Evolutionary conservation across 2,888 invertebrate species (phyloP).

Genomic region (Hemicrepidius hirtus): DNA sequence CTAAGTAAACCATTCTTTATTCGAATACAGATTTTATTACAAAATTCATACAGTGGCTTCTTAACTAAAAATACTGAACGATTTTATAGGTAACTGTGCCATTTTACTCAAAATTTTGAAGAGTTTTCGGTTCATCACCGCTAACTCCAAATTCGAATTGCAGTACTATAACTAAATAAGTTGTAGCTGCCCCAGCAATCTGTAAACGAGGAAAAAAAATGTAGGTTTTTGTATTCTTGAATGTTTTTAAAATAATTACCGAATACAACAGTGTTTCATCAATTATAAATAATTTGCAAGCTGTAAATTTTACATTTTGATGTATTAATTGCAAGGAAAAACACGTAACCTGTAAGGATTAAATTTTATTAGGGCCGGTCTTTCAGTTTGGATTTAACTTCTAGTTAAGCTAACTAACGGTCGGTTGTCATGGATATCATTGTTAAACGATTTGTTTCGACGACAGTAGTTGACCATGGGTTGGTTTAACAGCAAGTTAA

Average conservation of each 20-base stretch:
- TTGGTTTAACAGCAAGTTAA: too few relatives aligned
- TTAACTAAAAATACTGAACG: constrained; percentile 16
- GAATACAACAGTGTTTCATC: constrained; percentile 30
- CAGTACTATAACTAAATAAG: constrained; percentile 52
- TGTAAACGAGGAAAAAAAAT: background rate
- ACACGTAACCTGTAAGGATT: constrained; percentile 31
- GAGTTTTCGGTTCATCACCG: background rate
- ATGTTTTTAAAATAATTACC: constrained; percentile 14
- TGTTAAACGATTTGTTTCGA: too few relatives aligned
- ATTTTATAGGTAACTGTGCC: background rate
- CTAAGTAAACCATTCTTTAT: background rate
- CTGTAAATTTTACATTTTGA: constrained; percentile 35
- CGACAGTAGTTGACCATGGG: too few relatives aligned
- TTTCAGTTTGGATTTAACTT: too few relatives aligned
- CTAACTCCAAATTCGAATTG: constrained; percentile 46
- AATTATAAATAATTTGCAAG: constrained; percentile 36
- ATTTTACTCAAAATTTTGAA: too few relatives aligned
- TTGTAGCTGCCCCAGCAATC: constrained; percentile 3
- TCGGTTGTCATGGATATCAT: too few relatives aligned
- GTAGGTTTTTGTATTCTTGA: background rate
- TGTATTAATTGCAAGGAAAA: constrained; percentile 40
- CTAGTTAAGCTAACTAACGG: too few relatives aligned
- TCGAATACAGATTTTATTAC: background rate
- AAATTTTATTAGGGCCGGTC: background rate
- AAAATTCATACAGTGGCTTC: constrained; percentile 5